phyloP scores from a whole-genome alignment of 2,797 vertebrate species.

The Hypotaenidia philippensis region DNA sequence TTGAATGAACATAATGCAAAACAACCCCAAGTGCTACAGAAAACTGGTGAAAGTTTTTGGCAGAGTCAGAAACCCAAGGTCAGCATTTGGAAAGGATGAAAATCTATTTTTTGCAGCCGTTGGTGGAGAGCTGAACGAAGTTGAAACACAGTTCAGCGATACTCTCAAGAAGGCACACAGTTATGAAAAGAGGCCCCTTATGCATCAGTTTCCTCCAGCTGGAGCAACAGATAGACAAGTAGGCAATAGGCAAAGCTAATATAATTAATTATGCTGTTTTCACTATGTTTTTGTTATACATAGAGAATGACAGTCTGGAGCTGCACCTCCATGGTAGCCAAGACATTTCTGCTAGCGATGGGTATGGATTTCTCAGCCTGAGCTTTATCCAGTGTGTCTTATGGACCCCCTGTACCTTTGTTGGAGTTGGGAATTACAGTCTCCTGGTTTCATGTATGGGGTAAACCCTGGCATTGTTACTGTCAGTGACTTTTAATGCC shows the following conservation, averaged over 20 bases:
- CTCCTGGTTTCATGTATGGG: not conserved
- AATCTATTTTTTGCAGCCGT: not conserved
- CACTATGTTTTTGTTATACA: not conserved
- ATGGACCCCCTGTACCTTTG: not conserved
- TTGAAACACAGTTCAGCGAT: not conserved
- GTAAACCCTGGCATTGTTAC: not conserved
- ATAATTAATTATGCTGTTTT: not conserved
- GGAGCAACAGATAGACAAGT: not conserved
- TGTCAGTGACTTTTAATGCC: not conserved
- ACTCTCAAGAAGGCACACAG: not conserved
- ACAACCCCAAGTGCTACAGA: not conserved
- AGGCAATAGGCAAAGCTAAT: not conserved
- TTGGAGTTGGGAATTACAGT: not conserved
- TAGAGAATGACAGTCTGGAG: not conserved
- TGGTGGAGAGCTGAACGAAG: not conserved
- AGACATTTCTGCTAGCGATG: not conserved
- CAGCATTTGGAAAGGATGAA: not conserved
- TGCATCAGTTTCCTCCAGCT: not conserved
- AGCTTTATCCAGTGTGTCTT: not conserved
- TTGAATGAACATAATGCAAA: not conserved
- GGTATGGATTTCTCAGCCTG: not conserved
- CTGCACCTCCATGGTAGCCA: accelerated
- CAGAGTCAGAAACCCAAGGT: not conserved
- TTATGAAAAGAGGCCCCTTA: not conserved
- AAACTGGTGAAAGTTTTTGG: not conserved